Evolutionary conservation across 2,888 invertebrate species (phyloP).

Genomic region (Iselma pallidipennis): DNA sequence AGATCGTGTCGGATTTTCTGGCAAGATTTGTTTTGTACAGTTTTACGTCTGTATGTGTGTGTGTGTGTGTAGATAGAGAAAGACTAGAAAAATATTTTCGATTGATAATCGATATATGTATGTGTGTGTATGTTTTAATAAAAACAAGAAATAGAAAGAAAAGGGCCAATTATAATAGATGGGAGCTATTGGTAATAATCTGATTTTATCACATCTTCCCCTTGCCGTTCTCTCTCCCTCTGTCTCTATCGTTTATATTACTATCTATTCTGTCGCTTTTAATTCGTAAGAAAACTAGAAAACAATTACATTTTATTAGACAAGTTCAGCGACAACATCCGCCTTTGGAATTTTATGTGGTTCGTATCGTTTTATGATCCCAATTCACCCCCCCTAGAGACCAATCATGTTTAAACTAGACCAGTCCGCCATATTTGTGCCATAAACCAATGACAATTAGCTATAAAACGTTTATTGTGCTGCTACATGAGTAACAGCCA

Average conservation of each 20-base stretch:
- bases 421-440: conserved; percentile 55
- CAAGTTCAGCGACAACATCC: conserved; percentile 42
- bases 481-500: conserved; percentile 30
- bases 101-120: not conserved
- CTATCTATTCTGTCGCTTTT: too few relatives aligned
- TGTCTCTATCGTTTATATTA: too few relatives aligned
- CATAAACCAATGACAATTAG: conserved; percentile 58
- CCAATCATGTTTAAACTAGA: conserved; percentile 57
- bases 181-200: not conserved
- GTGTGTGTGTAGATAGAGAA: not conserved
- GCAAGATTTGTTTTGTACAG: conserved; percentile 25
- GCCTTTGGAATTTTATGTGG: conserved; percentile 47
- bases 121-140: too few relatives aligned
- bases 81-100: not conserved
- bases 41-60: not conserved
- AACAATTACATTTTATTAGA: conserved; percentile 52
- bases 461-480: conserved; percentile 56
- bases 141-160: not conserved
- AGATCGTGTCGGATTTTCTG: conserved; percentile 31
- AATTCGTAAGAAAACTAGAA: conserved; percentile 27
- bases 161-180: not conserved
- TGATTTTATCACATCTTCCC: not conserved
- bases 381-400: conserved; percentile 51
- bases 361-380: conserved; percentile 49
- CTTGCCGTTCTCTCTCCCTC: not conserved